Evolutionary conservation across 2,888 invertebrate species (phyloP).

Genomic region (Thecocarcelia acutangulata): DNA sequence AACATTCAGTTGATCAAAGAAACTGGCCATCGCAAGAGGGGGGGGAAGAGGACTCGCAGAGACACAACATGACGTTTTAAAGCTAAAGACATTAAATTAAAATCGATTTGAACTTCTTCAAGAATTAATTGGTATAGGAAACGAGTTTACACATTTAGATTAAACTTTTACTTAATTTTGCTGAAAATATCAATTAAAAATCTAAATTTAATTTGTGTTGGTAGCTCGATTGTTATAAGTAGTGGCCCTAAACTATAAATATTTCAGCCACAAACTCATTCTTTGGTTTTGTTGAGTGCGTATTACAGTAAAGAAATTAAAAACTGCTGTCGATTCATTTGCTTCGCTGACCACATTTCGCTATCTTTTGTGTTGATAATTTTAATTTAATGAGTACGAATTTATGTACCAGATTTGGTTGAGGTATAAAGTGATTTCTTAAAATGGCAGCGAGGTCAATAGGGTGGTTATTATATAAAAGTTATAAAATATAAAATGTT

Average conservation of each 20-base stretch:
- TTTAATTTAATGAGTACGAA: slow-evolving; percentile 61
- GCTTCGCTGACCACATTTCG: slow-evolving; percentile 28
- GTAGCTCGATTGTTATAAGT: slow-evolving; percentile 3
- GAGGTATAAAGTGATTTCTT: no score
- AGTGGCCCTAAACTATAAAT: background rate
- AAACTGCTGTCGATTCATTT: slow-evolving; percentile 12
- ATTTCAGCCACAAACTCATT: no score
- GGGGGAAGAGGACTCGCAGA: slow-evolving; percentile 8
- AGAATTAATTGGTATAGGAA: slow-evolving; percentile 36
- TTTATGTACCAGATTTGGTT: slow-evolving; percentile 10
- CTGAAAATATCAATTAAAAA: slow-evolving; percentile 60
- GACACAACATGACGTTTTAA: slow-evolving; percentile 46
- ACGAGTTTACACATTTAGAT: slow-evolving; percentile 41
- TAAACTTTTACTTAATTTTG: slow-evolving; percentile 68
- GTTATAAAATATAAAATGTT: no score
- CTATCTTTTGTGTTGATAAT: slow-evolving; percentile 61
- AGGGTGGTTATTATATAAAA: no score
- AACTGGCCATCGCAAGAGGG: background rate
- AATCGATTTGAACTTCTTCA: slow-evolving; percentile 14
- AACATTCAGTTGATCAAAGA: background rate
- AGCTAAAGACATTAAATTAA: slow-evolving; percentile 36
- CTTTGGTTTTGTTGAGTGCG: no score
- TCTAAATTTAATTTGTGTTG: slow-evolving; percentile 24
- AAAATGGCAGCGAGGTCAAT: no score
- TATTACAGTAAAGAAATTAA: background rate